Base-by-base conservation (phyloP, 1,140 invertebrate species). In the Ceratoteleas bidentatus region DNA sequence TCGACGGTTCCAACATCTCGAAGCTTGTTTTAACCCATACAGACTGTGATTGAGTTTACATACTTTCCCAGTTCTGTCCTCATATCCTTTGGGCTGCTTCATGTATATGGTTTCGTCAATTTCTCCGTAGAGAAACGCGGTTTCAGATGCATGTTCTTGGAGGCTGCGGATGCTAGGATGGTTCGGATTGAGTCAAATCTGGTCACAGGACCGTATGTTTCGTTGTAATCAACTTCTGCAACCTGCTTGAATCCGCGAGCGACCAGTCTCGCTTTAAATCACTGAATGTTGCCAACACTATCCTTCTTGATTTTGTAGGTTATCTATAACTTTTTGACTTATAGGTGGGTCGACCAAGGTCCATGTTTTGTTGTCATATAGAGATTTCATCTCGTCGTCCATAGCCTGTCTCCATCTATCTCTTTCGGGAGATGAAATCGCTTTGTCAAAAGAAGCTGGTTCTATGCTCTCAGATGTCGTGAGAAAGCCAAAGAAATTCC, bases 161-260 rank as follows among this genome's bases (percentile, higher is more conserved):
- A 53, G 15, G 74, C 82, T 49, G 76, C 75, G 8, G 65, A 76
- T 40, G 86, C 83, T 80, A 86, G 86, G 36, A 86, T 80, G 9
- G 70, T 66, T 10, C 65, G 15, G 3, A 58, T 58, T 3, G 56
- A 58, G 14, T 58, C 56, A 24, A 58, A 58, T 24, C 56, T 15
- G 6, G 56, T 24, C 2, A 58, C 56, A 5, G 56, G 56, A 11
- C 36, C 43, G 15, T 43, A 58, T 2, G 56, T 58, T 85, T 82
- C 84, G 9, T 79, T 6, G 36, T 83, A 88, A 24, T 88, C 87
- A 3, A 88, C 73, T 10, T 84, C 87, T 47, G 77, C 49, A 5
- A 57, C 49, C 83, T 87, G 83, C 57, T 43, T 84, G 62, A 87
- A 66, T 57, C 87, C 81, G 77, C 85, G 16, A 40, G 84, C 84